A percentile compares a stretch with the other conserved stretches of the same genome.
phyloP scores from a whole-genome alignment of 2,113 vertebrate species.

The Podarcis raffonei region DNA sequence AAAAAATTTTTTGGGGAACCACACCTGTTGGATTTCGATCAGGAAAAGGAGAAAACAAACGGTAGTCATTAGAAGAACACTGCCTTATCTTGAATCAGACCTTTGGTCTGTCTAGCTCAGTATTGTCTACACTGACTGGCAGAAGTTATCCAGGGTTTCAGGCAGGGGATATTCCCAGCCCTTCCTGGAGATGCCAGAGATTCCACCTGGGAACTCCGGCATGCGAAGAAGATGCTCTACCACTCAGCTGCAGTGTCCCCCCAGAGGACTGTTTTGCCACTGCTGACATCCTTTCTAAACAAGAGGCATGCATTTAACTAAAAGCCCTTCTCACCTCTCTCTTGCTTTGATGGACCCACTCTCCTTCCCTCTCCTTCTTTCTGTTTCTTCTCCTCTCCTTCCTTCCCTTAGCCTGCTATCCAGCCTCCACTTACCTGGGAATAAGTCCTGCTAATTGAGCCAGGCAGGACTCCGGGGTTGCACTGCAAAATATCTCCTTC shows the following conservation, averaged over 20 bases:
- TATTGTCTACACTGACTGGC: no score
- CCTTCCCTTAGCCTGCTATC: neutral
- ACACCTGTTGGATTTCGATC: neutral
- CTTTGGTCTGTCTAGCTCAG: neutral
- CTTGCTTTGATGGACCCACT: no score
- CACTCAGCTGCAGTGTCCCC: neutral
- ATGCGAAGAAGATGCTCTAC: no score
- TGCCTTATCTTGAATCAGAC: no score
- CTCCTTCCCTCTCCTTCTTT: neutral
- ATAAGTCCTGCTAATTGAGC: fast-evolving
- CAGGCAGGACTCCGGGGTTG: neutral
- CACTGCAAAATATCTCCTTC: neutral
- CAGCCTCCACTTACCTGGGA: neutral
- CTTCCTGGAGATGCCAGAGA: no score
- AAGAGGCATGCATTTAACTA: neutral
- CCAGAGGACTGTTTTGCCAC: neutral
- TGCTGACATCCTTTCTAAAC: neutral
- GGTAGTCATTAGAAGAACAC: no score
- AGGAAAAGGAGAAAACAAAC: neutral
- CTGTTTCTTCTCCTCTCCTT: no score
- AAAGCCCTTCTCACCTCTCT: neutral
- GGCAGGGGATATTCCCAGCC: no score
- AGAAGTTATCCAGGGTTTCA: no score
- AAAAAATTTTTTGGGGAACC: no score
- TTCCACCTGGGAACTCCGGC: no score